Conservation (phyloP, 2,113 vertebrate genomes). For the Phocoena phocoena region DNA sequence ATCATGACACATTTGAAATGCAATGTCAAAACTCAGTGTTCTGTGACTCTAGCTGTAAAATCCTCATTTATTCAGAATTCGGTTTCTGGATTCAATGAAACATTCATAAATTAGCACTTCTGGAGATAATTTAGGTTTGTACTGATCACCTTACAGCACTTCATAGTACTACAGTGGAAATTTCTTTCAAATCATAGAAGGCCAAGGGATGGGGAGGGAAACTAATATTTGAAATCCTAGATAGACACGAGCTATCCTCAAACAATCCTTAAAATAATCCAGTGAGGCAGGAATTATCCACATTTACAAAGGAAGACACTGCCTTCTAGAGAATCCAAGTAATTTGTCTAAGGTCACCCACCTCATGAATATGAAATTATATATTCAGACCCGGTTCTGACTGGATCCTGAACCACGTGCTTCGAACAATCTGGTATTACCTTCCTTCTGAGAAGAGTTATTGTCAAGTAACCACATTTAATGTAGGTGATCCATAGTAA, state of each 20-base stretch:
- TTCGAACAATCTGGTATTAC: too few species aligned
- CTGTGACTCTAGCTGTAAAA: not conserved
- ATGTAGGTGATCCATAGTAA: not conserved
- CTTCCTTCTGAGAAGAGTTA: not conserved
- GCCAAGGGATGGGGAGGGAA: not conserved
- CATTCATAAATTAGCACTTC: not conserved
- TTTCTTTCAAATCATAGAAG: not conserved
- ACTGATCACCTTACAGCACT: not conserved
- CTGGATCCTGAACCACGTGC: not conserved
- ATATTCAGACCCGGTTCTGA: not conserved
- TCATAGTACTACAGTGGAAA: not conserved
- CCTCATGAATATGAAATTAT: not conserved
- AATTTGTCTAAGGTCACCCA: not conserved
- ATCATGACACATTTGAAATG: not conserved
- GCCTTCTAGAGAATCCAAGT: not conserved
- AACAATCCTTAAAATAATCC: not conserved
- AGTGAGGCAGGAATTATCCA: not conserved
- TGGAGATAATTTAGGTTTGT: not conserved
- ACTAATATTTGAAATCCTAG: not conserved
- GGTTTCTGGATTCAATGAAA: not conserved
- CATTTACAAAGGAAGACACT: not conserved
- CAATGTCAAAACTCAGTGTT: not conserved
- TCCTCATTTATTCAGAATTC: not conserved
- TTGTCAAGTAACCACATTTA: not conserved
- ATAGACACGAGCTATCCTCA: not conserved